Evolutionary conservation across 2,888 invertebrate genomes (phyloP).

Genomic region (Schizotus pectinicornis): DNA sequence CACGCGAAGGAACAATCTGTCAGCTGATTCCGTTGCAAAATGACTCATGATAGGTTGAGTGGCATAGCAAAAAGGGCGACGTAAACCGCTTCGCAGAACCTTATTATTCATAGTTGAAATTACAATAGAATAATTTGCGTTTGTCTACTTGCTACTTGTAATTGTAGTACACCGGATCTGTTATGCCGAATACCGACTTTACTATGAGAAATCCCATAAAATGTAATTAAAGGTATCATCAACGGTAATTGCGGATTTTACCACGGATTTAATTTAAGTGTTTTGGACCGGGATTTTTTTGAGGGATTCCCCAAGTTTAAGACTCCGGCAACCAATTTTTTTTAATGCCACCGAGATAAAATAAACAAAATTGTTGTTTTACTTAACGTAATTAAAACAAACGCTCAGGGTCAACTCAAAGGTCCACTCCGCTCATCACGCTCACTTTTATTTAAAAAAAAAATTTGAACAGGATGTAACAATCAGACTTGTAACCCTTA

Average conservation of each 20-base stretch:
- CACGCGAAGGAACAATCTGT: conserved; percentile 6
- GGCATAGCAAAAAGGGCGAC: conserved; percentile 17
- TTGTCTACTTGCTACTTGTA: conserved; percentile 5
- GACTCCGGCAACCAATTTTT: no score
- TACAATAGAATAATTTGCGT: conserved; percentile 23
- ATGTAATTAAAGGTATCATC: conserved; percentile 25
- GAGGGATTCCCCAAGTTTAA: conserved; percentile 15
- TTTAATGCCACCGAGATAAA: background rate
- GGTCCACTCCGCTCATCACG: no score
- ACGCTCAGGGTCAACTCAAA: no score
- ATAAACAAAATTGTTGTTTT: background rate
- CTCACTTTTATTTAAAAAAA: background rate
- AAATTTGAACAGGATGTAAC: no score
- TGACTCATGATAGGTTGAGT: conserved; percentile 10
- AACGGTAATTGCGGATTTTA: conserved; percentile 23
- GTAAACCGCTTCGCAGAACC: conserved; percentile 18
- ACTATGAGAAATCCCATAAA: conserved; percentile 25
- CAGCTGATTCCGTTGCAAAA: background rate
- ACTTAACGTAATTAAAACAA: no score
- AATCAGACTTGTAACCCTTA: no score
- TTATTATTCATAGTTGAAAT: conserved; percentile 18
- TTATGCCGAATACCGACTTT: conserved; percentile 18
- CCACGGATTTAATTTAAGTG: conserved; percentile 12
- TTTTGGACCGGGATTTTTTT: conserved; percentile 10
- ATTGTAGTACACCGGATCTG: conserved; percentile 20